Percentiles rank a stretch among this genome's conserved stretches.
phyloP scores from a whole-genome alignment of 2,797 vertebrate genomes.

The Poecilia picta region DNA sequence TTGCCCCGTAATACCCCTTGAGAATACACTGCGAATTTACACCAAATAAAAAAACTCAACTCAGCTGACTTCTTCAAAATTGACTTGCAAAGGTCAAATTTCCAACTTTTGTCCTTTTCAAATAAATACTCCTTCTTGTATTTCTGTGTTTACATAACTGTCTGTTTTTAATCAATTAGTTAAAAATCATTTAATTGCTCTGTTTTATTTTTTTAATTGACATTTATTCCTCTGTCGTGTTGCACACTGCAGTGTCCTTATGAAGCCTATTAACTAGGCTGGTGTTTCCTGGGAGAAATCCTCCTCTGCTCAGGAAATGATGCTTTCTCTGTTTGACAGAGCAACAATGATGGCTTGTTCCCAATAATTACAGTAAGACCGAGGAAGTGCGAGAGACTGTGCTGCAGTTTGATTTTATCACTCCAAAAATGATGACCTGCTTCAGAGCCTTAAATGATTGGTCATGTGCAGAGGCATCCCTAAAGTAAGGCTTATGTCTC shows the following conservation, averaged over 20 bases:
- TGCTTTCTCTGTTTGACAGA: slow-evolving; percentile 44
- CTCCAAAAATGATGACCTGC: slow-evolving; percentile 18
- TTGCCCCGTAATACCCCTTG: not conserved
- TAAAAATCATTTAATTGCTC: slow-evolving; percentile 1
- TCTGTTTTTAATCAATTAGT: not conserved
- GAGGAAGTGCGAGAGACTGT: slow-evolving; percentile 29
- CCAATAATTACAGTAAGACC: slow-evolving; percentile 48
- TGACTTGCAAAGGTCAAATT: not conserved
- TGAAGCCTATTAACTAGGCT: slow-evolving; percentile 27
- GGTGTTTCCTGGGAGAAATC: slow-evolving; percentile 61
- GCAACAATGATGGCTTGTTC: slow-evolving; percentile 24
- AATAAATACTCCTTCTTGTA: not conserved
- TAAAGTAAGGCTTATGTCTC: slow-evolving; percentile 8
- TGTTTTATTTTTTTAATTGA: not conserved
- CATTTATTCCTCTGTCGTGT: not conserved
- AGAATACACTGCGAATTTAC: not conserved
- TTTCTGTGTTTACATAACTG: not conserved
- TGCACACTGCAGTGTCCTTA: not conserved
- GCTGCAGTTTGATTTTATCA: slow-evolving; percentile 42
- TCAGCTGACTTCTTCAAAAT: not conserved
- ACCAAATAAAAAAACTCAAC: not conserved
- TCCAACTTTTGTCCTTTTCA: not conserved
- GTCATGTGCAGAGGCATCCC: slow-evolving; percentile 12
- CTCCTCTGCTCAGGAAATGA: slow-evolving; percentile 35
- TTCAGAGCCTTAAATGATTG: slow-evolving; percentile 17